Conservation (phyloP, 2,113 vertebrate species). For the Ptyas mucosa region DNA sequence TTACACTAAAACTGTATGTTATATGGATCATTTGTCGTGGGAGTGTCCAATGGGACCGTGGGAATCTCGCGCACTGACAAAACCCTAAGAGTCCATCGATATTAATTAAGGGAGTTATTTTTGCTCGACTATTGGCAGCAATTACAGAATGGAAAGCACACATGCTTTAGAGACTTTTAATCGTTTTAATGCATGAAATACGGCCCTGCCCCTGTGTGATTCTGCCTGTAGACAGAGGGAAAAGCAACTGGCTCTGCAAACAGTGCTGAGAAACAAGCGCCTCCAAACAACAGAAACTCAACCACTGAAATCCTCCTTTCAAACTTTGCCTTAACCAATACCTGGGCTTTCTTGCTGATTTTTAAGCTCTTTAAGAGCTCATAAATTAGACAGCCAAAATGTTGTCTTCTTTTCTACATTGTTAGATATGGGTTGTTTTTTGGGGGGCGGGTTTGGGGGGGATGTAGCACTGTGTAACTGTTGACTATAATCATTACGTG, state of each 20-base stretch:
- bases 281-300: not conserved
- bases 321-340: not conserved
- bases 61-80: not conserved
- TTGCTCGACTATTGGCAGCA: not conserved
- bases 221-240: not conserved
- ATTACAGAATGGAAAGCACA: not conserved
- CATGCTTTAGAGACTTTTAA: not conserved
- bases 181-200: not conserved
- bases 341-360: not conserved
- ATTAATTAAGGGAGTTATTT: constrained; percentile 11
- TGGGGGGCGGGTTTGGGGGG: too few relatives aligned
- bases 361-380: not conserved
- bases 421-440: not conserved
- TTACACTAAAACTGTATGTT: not conserved
- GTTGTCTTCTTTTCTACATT: not conserved
- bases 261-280: not conserved
- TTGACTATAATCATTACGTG: not conserved
- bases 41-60: not conserved
- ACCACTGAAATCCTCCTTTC: too few relatives aligned
- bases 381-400: not conserved
- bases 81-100: not conserved
- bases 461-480: not conserved
- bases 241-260: not conserved
- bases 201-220: not conserved
- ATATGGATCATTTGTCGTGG: not conserved